Evolutionary conservation across 2,888 invertebrate genomes (phyloP).

Genomic region (Melanchra persicariae): DNA sequence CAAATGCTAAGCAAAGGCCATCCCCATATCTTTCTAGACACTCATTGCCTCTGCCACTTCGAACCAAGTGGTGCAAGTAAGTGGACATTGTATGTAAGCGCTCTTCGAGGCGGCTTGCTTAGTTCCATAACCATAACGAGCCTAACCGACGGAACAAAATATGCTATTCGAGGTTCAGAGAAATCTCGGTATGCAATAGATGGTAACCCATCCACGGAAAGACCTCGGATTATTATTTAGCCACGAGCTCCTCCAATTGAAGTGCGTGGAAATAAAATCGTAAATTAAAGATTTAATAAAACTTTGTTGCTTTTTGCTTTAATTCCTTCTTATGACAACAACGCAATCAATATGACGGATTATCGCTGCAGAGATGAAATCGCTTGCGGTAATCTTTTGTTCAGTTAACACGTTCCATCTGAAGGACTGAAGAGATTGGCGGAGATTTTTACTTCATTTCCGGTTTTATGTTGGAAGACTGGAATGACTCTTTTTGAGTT

Average conservation of each 20-base stretch:
- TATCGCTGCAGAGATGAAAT: constrained; percentile 40
- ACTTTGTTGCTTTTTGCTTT: constrained; percentile 19
- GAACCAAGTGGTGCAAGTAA: no score
- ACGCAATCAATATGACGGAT: constrained; percentile 55
- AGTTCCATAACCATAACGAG: background rate
- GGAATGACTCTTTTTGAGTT: background rate
- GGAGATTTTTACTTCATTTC: background rate
- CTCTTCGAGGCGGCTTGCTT: no score
- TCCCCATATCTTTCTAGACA: no score
- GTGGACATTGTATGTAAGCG: no score
- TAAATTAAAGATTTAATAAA: constrained; percentile 16
- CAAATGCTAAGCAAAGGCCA: no score
- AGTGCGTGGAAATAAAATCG: constrained; percentile 11
- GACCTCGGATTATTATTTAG: background rate
- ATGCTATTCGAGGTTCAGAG: no score
- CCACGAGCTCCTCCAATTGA: background rate
- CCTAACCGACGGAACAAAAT: no score
- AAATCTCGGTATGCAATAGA: background rate
- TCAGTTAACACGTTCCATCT: background rate
- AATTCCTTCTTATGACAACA: constrained; percentile 35
- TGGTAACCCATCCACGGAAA: background rate
- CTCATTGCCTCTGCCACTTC: no score
- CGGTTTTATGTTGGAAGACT: background rate
- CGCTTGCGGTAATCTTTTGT: constrained; percentile 27
- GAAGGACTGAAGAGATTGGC: background rate